Percentiles rank a stretch among this genome's conserved stretches.
phyloP scores from a whole-genome alignment of 2,888 invertebrate genomes.

The Cryptocephalus moraei region DNA sequence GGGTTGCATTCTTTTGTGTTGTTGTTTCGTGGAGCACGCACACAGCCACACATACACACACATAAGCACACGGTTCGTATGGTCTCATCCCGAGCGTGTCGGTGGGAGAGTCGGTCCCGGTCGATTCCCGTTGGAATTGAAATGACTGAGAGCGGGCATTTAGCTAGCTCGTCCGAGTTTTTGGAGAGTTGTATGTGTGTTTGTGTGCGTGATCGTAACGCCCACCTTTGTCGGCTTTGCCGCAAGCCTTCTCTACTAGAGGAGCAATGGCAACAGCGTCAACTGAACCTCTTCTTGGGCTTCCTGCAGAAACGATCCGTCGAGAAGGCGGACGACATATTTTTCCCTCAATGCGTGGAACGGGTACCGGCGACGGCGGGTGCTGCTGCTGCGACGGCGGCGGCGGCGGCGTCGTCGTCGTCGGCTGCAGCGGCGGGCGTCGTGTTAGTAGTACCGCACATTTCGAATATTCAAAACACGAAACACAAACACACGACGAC shows the following conservation, averaged over 20 bases:
- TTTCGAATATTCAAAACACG: conserved; percentile 31
- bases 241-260: conserved; percentile 32
- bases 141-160: too few species aligned
- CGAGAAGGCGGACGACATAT: conserved; percentile 43
- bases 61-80: too few species aligned
- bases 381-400: conserved; percentile 30
- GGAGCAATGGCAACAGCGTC: conserved; percentile 40
- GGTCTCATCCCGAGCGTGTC: too few species aligned
- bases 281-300: conserved; percentile 47
- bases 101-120: too few species aligned
- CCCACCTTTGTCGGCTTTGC: conserved; percentile 37
- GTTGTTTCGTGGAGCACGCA: too few species aligned
- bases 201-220: conserved; percentile 10
- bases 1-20: too few species aligned
- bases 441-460: conserved; percentile 36
- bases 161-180: too few species aligned
- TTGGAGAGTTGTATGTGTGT: neutral
- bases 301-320: conserved; percentile 43
- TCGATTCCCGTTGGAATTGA: too few species aligned
- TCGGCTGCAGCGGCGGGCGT: conserved; percentile 31
- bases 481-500: conserved; percentile 26
- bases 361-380: conserved; percentile 26
- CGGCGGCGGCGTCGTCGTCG: conserved; percentile 31
- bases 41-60: too few species aligned
- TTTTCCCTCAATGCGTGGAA: conserved; percentile 30